Percentiles rank a stretch among this genome's conserved stretches.
Conservation (phyloP, 2,113 vertebrate genomes). For the Todiramphus saurophagus region DNA sequence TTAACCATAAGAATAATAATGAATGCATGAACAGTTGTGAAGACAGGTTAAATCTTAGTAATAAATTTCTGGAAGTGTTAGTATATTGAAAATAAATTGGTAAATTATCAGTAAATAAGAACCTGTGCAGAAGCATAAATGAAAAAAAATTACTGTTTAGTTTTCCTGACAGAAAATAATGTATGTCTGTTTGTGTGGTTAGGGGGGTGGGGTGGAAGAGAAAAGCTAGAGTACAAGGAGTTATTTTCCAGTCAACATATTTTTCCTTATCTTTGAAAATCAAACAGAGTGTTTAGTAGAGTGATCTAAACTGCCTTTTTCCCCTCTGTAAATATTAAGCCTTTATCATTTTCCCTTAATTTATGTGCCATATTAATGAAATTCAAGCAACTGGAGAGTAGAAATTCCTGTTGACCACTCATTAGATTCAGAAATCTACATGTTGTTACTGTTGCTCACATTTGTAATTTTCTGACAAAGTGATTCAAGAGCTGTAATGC, state of each 20-base stretch:
- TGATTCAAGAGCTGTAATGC: not conserved
- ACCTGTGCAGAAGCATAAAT: not conserved
- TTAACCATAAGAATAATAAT: not conserved
- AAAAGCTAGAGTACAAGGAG: not conserved
- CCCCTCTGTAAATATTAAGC: rapidly evolving
- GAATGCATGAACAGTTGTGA: not conserved
- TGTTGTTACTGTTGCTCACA: not conserved
- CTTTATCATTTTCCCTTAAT: not conserved
- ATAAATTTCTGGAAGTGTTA: not conserved
- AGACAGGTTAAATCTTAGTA: not conserved
- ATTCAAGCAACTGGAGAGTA: not conserved
- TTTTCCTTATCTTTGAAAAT: not conserved
- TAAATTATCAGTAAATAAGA: not conserved
- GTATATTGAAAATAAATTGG: not conserved
- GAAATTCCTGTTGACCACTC: not conserved
- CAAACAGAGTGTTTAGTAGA: not conserved
- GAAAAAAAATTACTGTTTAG: not conserved
- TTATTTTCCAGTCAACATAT: not conserved
- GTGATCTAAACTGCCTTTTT: not conserved
- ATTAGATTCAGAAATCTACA: not conserved
- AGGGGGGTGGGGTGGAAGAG: rapidly evolving
- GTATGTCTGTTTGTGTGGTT: not conserved
- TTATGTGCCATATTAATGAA: not conserved
- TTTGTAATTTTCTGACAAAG: not conserved
- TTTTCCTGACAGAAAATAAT: not conserved